Conservation (phyloP, 2,888 invertebrate species). For the Tiphia femorata region DNA sequence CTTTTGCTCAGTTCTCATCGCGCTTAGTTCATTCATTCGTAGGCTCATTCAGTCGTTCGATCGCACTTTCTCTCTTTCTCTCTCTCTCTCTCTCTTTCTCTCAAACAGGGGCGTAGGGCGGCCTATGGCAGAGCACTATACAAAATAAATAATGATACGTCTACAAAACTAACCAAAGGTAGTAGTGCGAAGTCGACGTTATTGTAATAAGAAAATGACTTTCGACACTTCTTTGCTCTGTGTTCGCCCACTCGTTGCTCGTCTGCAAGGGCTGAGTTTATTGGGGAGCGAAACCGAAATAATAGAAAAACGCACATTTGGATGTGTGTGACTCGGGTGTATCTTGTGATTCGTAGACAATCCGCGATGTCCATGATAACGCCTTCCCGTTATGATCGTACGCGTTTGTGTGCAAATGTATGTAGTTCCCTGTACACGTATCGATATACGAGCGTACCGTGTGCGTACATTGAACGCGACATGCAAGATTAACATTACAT, state of each 20-base stretch:
- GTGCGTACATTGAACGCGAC: conserved; percentile 44
- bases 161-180: conserved; percentile 36
- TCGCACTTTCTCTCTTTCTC: conserved; percentile 25
- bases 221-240: conserved; percentile 1
- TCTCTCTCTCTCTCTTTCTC: conserved; percentile 29
- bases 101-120: conserved; percentile 22
- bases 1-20: conserved; percentile 32
- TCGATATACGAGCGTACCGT: conserved; percentile 43
- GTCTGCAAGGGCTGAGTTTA: conserved; percentile 15
- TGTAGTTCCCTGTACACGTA: conserved; percentile 36
- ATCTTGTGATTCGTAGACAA: not conserved
- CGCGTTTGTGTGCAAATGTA: conserved; percentile 27
- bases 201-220: not conserved
- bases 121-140: conserved; percentile 53
- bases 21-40: too few relatives aligned
- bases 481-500: conserved; percentile 35
- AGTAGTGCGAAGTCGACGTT: conserved; percentile 32
- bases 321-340: not conserved
- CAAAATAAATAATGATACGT: conserved; percentile 59
- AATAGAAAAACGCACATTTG: not conserved
- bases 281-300: not conserved
- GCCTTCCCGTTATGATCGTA: not conserved
- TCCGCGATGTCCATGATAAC: not conserved
- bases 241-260: conserved; percentile 6
- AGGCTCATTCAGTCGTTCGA: not conserved